Conservation (phyloP, 2,888 invertebrate species). For the Pristionchus exspectatus region DNA sequence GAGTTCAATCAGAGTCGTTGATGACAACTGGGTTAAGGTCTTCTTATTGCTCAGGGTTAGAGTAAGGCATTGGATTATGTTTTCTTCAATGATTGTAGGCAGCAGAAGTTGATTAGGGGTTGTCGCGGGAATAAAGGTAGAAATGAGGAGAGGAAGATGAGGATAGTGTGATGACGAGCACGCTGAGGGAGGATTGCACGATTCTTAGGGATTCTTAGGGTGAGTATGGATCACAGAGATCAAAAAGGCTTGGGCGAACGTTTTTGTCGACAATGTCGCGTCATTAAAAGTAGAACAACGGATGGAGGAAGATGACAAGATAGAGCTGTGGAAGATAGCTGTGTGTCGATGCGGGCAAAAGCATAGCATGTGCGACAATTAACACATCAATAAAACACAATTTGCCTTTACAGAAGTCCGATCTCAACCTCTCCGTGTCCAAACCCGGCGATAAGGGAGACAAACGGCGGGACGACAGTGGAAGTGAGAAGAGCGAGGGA, state of each 20-base stretch:
- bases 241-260: no score
- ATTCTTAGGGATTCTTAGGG: neutral
- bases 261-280: no score
- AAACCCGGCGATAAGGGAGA: neutral
- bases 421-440: neutral
- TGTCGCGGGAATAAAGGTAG: neutral
- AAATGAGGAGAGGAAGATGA: neutral
- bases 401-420: neutral
- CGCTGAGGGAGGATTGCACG: slow-evolving; percentile 8
- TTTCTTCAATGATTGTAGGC: no score
- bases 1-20: neutral
- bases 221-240: no score
- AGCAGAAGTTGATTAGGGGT: neutral
- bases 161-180: slow-evolving; percentile 29
- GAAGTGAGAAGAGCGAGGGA: slow-evolving; percentile 41
- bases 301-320: no score
- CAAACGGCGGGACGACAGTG: neutral
- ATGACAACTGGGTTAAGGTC: neutral
- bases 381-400: neutral
- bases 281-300: no score
- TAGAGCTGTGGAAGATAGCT: no score
- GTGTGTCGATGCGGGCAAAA: no score
- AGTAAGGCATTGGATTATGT: no score
- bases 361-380: no score
- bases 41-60: neutral